Conservation (phyloP, 2,888 invertebrate genomes). For the Lepas anatifera region DNA sequence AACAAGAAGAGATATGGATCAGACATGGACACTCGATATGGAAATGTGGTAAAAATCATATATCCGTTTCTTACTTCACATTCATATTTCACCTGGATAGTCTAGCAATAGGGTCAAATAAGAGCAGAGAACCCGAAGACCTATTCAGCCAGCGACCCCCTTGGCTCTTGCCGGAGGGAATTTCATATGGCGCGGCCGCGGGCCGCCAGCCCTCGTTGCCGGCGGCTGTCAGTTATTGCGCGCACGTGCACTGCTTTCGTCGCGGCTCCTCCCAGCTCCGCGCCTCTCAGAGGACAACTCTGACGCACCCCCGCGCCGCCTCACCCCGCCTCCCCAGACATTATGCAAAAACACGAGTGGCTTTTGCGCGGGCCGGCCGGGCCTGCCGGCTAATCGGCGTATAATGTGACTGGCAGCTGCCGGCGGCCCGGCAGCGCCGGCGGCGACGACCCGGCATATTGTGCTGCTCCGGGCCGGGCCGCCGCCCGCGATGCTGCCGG, state of each 20-base stretch:
- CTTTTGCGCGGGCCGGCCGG: background rate
- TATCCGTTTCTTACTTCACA: too few species aligned
- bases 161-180: too few species aligned
- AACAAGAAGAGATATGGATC: too few species aligned
- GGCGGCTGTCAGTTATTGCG: background rate
- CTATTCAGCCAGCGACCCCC: too few species aligned
- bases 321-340: background rate
- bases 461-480: background rate
- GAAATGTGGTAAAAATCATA: too few species aligned
- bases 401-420: slow-evolving; percentile 1
- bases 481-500: background rate
- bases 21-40: too few species aligned
- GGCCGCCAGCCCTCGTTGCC: too few species aligned
- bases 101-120: too few species aligned
- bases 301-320: background rate
- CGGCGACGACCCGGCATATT: background rate
- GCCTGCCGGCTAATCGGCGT: slow-evolving; percentile 1
- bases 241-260: background rate
- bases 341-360: slow-evolving; percentile 12
- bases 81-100: too few species aligned
- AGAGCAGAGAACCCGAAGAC: too few species aligned
- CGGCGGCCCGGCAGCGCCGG: background rate
- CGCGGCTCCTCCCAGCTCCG: background rate
- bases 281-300: background rate
- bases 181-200: too few species aligned